phyloP scores from a whole-genome alignment of 2,888 invertebrate species.

The Ethmia dodecea region DNA sequence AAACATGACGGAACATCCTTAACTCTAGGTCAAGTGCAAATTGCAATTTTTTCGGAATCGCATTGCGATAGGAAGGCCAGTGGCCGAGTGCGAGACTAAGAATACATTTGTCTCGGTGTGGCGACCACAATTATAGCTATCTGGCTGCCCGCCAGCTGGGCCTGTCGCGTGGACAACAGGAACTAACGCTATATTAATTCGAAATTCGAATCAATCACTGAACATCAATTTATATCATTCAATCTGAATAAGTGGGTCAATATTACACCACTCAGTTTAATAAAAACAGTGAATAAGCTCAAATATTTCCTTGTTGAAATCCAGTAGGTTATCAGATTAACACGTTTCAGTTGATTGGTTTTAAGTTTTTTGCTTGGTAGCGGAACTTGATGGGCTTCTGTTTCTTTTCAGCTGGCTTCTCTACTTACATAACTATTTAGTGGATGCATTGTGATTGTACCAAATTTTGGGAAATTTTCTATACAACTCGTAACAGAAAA shows the following conservation, averaged over 20 bases:
- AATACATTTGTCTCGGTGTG: conserved; percentile 80
- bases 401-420: too few species aligned
- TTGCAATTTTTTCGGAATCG: conserved; percentile 43
- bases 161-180: conserved; percentile 51
- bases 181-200: conserved; percentile 55
- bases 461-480: too few species aligned
- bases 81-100: conserved; percentile 74
- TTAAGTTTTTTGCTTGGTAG: too few species aligned
- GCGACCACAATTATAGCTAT: conserved; percentile 92
- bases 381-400: too few species aligned
- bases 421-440: too few species aligned
- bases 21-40: conserved; percentile 74
- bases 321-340: too few species aligned
- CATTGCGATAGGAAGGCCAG: conserved; percentile 59
- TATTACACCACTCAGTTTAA: background rate
- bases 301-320: too few species aligned
- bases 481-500: too few species aligned
- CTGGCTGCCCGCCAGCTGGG: conserved; percentile 86
- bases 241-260: too few species aligned
- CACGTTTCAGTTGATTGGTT: too few species aligned
- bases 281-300: too few species aligned
- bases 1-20: conserved; percentile 36
- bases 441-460: too few species aligned
- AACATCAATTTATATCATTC: background rate
- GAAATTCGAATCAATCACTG: conserved; percentile 54